These are phyloP conservation scores for Cyprinus carpio DNA, from an alignment of 2,113 vertebrate species.

Conservation along the genomic window DNA sequence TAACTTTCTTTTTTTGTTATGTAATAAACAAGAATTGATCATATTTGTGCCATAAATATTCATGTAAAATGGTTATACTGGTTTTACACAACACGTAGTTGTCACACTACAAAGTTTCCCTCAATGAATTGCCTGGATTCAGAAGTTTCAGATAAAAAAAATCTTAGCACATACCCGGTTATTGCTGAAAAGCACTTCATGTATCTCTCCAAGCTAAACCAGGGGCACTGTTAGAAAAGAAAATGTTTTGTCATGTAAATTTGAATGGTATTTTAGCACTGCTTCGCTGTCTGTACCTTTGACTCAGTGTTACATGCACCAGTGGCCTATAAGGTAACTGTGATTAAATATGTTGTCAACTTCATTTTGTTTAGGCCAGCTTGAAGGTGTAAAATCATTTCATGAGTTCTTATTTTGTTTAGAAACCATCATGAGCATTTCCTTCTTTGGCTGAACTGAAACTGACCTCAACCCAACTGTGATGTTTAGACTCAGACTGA, in stretches of 20 bases:
- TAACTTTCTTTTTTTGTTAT: neutral
- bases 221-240: constrained; percentile 13
- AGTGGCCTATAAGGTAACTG: constrained; percentile 39
- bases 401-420: neutral
- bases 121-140: neutral
- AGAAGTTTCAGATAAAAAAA: neutral
- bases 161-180: constrained; percentile 4
- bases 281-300: constrained; percentile 10
- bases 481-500: constrained; percentile 52
- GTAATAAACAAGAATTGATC: neutral
- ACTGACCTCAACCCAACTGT: constrained; percentile 41
- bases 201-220: constrained; percentile 11
- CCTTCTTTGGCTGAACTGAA: constrained; percentile 12
- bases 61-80: neutral
- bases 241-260: neutral
- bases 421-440: neutral
- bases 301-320: constrained; percentile 23
- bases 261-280: constrained; percentile 30
- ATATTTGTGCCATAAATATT: neutral
- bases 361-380: constrained; percentile 15
- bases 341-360: neutral
- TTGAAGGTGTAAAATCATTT: constrained; percentile 1
- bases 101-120: neutral
- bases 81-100: neutral
- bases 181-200: constrained; percentile 37